Conservation (phyloP, 2,113 vertebrate species). For the Copsychus sechellarum region DNA sequence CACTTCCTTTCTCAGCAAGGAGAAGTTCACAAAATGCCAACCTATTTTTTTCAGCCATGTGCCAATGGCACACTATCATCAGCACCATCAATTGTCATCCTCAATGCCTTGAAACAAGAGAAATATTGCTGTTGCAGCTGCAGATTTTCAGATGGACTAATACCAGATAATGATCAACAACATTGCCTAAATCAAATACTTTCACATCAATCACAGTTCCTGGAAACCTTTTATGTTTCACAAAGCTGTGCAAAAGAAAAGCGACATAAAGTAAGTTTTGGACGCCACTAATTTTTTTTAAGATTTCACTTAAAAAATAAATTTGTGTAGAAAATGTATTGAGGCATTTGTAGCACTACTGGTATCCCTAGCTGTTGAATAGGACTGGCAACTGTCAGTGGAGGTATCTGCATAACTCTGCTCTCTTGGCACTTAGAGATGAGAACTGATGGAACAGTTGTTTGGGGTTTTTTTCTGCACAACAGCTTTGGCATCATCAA, state of each 20-base stretch:
- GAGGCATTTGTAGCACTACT: not conserved
- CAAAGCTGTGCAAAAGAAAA: not conserved
- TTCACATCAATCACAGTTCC: not conserved
- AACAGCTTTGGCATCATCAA: slow-evolving; percentile 7
- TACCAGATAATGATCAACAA: not conserved
- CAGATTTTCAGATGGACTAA: not conserved
- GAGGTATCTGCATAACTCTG: not conserved
- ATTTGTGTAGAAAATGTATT: not conserved
- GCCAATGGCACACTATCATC: not conserved
- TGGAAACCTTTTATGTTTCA: not conserved
- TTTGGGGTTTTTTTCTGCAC: not conserved
- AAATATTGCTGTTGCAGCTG: not conserved
- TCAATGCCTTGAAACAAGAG: not conserved
- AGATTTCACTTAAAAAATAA: not conserved
- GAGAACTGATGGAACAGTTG: not conserved
- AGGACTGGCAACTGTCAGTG: not conserved
- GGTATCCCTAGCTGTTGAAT: not conserved
- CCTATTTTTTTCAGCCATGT: not conserved
- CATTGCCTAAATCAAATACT: not conserved
- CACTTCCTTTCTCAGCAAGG: not conserved
- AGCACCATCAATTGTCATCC: accelerated
- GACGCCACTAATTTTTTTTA: not conserved
- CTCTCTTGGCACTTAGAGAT: not conserved
- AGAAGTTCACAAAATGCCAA: not conserved
- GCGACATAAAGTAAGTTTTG: not conserved